phyloP scores from a whole-genome alignment of 1,140 invertebrate genomes.

The Octopus bimaculoides region DNA sequence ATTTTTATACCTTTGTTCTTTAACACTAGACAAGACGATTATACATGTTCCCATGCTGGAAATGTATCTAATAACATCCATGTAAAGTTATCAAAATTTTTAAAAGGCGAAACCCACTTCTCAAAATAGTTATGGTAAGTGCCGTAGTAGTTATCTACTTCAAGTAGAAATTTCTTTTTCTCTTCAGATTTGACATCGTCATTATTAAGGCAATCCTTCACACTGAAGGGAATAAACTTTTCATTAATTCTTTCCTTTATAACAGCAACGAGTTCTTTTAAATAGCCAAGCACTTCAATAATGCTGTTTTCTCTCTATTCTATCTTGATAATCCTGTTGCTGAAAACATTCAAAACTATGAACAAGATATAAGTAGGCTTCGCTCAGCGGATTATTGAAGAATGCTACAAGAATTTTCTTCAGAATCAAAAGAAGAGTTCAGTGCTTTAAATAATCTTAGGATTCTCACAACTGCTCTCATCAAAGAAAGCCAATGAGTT shows the following conservation, averaged over 20 bases:
- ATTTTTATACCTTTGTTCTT: slow-evolving; percentile 1
- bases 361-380: neutral
- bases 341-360: neutral
- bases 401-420: neutral
- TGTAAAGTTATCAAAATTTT: neutral
- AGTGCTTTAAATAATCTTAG: neutral
- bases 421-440: neutral
- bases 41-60: neutral
- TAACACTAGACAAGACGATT: neutral
- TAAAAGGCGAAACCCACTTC: neutral
- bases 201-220: neutral
- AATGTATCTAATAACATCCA: neutral
- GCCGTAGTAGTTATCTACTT: neutral
- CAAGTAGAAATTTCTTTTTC: neutral
- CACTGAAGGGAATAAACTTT: neutral
- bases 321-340: neutral
- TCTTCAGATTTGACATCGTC: neutral
- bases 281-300: neutral
- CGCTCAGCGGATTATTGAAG: slow-evolving; percentile 7
- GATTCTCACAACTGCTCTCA: neutral
- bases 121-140: neutral
- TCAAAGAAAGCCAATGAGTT: neutral
- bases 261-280: neutral
- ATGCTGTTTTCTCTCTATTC: neutral
- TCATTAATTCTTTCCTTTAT: neutral